Conservation (phyloP, 2,113 vertebrate species). For the Hypanus sabinus region DNA sequence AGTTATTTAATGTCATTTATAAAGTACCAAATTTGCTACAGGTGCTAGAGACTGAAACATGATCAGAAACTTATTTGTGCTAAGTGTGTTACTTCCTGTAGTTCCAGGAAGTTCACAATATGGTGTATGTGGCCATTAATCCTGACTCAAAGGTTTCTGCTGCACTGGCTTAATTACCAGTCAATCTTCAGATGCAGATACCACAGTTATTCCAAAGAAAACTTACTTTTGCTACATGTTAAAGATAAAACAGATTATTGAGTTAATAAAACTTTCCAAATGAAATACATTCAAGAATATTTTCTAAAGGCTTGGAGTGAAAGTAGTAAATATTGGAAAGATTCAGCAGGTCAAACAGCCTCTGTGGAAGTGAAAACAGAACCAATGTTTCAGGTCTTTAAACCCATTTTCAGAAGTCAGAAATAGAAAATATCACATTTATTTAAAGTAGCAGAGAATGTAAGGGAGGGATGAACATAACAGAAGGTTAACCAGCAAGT, state of each 20-base stretch:
- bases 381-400: too few species aligned
- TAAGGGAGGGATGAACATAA: too few species aligned
- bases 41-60: background rate
- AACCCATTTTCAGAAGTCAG: too few species aligned
- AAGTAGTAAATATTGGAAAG: too few species aligned
- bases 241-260: background rate
- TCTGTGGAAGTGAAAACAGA: too few species aligned
- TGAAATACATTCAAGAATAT: background rate
- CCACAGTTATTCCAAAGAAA: background rate
- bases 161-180: background rate
- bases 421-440: too few species aligned
- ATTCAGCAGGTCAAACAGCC: too few species aligned
- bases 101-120: background rate
- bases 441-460: too few species aligned
- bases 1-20: background rate
- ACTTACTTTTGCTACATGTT: background rate
- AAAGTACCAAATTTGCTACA: background rate
- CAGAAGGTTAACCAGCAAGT: too few species aligned
- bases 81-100: background rate
- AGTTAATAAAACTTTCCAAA: background rate
- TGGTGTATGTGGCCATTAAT: background rate
- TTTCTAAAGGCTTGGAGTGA: background rate
- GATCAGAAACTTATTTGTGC: conserved; percentile 22
- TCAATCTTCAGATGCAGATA: background rate
- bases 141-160: background rate